These are phyloP conservation scores for Leptinotarsa rubiginosa DNA, from an alignment of 2,888 invertebrate genomes.

Conservation along the genomic window DNA sequence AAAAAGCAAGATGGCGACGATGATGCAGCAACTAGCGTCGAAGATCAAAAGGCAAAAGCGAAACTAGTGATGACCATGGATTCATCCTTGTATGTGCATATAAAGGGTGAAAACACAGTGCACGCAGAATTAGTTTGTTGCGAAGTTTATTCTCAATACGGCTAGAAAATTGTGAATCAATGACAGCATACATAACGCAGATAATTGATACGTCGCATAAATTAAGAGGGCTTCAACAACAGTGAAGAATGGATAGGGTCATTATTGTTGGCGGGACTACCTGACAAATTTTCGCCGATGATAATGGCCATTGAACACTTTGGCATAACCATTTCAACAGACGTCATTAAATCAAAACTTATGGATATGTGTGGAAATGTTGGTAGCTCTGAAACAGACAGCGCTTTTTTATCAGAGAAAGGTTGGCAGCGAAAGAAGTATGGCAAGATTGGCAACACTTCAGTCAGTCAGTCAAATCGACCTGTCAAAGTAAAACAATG, in stretches of 20 bases:
- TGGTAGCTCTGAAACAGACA: not conserved
- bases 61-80: no score
- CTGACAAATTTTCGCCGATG: constrained; percentile 47
- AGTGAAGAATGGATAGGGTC: constrained; percentile 44
- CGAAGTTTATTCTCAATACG: constrained; percentile 47
- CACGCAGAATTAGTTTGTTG: constrained; percentile 41
- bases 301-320: constrained; percentile 52
- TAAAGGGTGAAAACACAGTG: not conserved
- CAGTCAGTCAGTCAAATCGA: not conserved
- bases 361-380: constrained; percentile 38
- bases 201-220: constrained; percentile 47
- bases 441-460: not conserved
- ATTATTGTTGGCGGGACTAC: constrained; percentile 48
- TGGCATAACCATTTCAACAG: constrained; percentile 46
- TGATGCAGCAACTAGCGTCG: constrained; percentile 5
- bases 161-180: constrained; percentile 48
- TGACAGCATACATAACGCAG: constrained; percentile 50
- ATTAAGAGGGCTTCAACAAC: constrained; percentile 42
- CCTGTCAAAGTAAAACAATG: constrained; percentile 30
- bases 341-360: constrained; percentile 51
- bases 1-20: constrained; percentile 3
- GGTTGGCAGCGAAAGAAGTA: not conserved
- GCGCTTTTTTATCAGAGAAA: not conserved
- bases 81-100: not conserved
- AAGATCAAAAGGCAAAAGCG: no score